Evolutionary conservation across 2,113 vertebrate species (phyloP), one percentile per base, ranked within the genome.

Genomic region (Agapornis roseicollis): DNA sequence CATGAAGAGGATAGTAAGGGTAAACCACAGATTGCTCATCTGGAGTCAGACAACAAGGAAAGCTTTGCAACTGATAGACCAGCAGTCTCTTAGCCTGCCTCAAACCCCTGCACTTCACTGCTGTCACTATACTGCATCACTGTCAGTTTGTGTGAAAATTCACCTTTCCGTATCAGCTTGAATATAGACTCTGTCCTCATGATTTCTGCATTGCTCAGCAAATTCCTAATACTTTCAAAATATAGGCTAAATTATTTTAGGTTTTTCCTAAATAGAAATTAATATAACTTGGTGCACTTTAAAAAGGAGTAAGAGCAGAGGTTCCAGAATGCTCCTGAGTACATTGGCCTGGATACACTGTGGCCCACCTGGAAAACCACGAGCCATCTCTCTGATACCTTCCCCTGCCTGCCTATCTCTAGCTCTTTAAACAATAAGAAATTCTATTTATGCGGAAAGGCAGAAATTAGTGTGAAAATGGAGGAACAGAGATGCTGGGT

Each of bases 251-350:
- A 39, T 92, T 91, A 22, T 56, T 84, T 91, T 82, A 35, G 52
- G 69, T 85, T 90, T 74, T 79, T 93, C 33, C 63, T 35, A 64
- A 53, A 73, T 41, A 80, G 70, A 64, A 81, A 49, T 93, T 35
- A 88, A 77, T 94, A 8, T 44, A 66, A 87, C 77, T 79, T 90
- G 41, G 63, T 78, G 52, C 77, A 70, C 69, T 80, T 90, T 89
- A 86, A 95, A 93, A 96, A 94, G 56, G 53, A 97, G 79, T 72
- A 86, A 66, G 47, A 85, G 50, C 52, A 90, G 94, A 96, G 73
- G 37, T 90, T 44, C 61, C 68, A 58, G 76, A 80, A 85, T 85
- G 79, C 22, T 92, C 96, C 76, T 90, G 72, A 95, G 61, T 68
- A 9, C 7, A 0, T 82, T 82, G 14, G 46, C 23, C 33, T 9